Conservation (phyloP, 1,140 invertebrate genomes). For the Zaprionus capensis region DNA sequence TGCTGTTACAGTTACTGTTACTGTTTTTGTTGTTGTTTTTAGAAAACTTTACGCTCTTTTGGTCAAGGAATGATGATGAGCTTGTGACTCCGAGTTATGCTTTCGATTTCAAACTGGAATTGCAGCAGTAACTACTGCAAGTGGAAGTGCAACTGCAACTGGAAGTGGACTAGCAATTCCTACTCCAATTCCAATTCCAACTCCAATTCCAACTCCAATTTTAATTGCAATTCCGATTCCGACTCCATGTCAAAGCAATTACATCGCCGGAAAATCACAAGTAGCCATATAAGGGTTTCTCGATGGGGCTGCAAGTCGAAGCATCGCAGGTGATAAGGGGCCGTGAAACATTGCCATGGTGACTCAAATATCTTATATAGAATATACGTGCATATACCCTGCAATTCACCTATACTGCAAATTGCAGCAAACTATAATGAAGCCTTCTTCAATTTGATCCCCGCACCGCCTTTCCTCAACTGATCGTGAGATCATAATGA, state of each 20-base stretch:
- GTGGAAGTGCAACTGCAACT: constrained; percentile 21
- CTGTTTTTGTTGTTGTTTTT: constrained; percentile 20
- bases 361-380: neutral
- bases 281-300: neutral
- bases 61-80: constrained; percentile 17
- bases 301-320: neutral
- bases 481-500: neutral
- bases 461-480: neutral
- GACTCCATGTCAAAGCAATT: constrained; percentile 9
- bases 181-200: constrained; percentile 1
- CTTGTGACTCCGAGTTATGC: constrained; percentile 31
- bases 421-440: too few species aligned
- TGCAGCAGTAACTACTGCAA: constrained; percentile 9
- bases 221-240: constrained; percentile 1
- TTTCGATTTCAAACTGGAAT: constrained; percentile 16
- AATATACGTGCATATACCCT: neutral
- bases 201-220: too few species aligned
- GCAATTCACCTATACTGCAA: too few species aligned
- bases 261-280: neutral
- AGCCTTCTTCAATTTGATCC: neutral
- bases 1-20: neutral
- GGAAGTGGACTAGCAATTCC: constrained; percentile 7
- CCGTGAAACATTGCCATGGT: neutral
- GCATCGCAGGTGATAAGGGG: neutral
- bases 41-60: constrained; percentile 22